Percentiles rank a stretch among this genome's conserved stretches.
Conservation (phyloP, 2,888 invertebrate species). For the Platerodrilus igneus region DNA sequence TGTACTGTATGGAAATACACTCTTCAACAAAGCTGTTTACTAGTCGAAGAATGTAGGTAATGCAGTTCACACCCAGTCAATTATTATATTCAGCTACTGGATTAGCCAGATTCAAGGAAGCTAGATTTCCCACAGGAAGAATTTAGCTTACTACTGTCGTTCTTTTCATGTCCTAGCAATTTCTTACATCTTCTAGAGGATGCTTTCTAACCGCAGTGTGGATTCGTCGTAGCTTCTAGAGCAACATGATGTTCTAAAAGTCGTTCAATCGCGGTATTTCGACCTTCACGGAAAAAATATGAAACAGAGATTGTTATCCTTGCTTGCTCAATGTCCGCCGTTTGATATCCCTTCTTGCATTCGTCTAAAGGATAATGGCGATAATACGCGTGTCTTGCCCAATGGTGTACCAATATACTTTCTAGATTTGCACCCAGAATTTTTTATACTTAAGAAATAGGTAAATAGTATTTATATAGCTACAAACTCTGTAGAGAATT, state of each 20-base stretch:
- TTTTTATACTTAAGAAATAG: no score
- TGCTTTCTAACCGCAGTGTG: constrained; percentile 28
- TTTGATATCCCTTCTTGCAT: constrained; percentile 41
- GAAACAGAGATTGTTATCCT: constrained; percentile 39
- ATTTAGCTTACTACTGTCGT: constrained; percentile 28
- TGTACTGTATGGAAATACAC: no score
- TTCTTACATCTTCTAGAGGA: constrained; percentile 31
- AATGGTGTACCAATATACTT: no score
- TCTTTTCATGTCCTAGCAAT: constrained; percentile 29
- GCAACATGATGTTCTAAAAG: constrained; percentile 31
- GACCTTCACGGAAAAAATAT: constrained; percentile 34
- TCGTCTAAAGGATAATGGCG: constrained; percentile 39
- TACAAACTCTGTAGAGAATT: no score
- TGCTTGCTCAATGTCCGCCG: constrained; percentile 35
- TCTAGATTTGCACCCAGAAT: no score
- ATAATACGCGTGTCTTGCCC: constrained; percentile 39
- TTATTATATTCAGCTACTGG: constrained; percentile 19
- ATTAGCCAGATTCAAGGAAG: constrained; percentile 30
- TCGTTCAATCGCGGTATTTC: constrained; percentile 27
- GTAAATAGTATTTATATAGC: no score
- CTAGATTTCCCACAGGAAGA: constrained; percentile 36
- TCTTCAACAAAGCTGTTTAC: no score
- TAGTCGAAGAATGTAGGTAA: neutral
- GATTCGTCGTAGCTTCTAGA: constrained; percentile 23
- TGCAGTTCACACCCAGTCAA: constrained; percentile 13